Evolutionary conservation across 2,888 invertebrate genomes (phyloP), one percentile per base, ranked within the genome.

Genomic region (Platycheirus rosarum): DNA sequence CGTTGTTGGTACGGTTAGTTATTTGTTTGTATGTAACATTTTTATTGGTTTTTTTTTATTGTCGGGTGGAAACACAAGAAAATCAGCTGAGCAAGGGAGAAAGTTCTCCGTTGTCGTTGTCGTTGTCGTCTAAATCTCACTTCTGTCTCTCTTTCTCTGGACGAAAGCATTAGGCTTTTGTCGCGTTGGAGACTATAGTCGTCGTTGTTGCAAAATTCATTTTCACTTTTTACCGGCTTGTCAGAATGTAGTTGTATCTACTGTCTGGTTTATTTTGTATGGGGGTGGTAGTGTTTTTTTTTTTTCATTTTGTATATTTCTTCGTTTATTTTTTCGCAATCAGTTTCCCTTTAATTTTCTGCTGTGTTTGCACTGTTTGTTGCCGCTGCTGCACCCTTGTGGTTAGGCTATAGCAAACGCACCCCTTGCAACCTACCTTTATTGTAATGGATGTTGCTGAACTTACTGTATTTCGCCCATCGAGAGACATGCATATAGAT

Each of bases 211-310:
- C 76, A 76, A 76, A n/a, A 48, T 80, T 71, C 80, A 71, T 80
- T 80, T 80, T 80, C 80, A 80, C 80, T 80, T 80, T 80, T 80
- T 80, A 76, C 80, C 80, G 80, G 80, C 80, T 71, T 76, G 65
- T 60, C 80, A 70, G 51, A 57, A 57, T 68, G 57, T 48, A 42
- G 57, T 49, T 26, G 70, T 70, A 55, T 70, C 40, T 66, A 48
- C 20, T 44, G 63, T 32, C 32, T 62, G 51, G 20, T 29, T 14
- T 53, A 35, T 37, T 20, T 29, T 55, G 23, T 46, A 23, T 48
- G 65, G 23, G 76, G 69, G 79, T 79, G 74, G 46, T 32, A 18
- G 35, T 48, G 65, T 14, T 49, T 16, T 37, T 70, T 9, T 16
- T 46, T 29, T 55, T 49, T 20, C 16, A 65, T 70, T 62, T 37